Evolutionary conservation across 2,888 invertebrate genomes (phyloP).

Genomic region (Deladenus siricidicola): DNA sequence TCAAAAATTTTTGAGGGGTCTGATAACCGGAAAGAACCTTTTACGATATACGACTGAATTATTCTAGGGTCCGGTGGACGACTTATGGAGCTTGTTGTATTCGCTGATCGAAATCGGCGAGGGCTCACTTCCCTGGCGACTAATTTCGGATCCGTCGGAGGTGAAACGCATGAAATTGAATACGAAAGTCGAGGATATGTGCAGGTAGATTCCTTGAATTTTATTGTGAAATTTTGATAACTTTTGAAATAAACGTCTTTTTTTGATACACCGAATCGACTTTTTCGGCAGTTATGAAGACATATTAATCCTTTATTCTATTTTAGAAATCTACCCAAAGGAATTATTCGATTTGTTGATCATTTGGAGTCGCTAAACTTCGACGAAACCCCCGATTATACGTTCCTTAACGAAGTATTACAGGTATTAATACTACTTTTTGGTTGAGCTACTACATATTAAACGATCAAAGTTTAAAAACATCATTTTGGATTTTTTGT

Average conservation of each 20-base stretch:
- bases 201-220: neutral
- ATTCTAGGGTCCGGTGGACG: conserved; percentile 41
- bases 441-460: no score
- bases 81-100: conserved; percentile 39
- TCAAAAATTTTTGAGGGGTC: no score
- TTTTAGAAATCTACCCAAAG: neutral
- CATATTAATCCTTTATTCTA: no score
- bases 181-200: neutral
- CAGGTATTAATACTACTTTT: no score
- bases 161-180: neutral
- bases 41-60: no score
- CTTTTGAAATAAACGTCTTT: no score
- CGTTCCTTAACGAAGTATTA: neutral
- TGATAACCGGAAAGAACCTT: no score
- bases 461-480: no score
- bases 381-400: neutral
- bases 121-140: conserved; percentile 40
- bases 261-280: no score
- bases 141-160: conserved; percentile 19
- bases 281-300: no score
- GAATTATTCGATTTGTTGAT: neutral
- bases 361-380: neutral
- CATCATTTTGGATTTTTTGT: no score
- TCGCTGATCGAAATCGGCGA: conserved; percentile 37
- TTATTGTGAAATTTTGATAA: no score